Evolutionary conservation across 2,797 vertebrate genomes (phyloP).

Genomic region (Sebastes reedi): DNA sequence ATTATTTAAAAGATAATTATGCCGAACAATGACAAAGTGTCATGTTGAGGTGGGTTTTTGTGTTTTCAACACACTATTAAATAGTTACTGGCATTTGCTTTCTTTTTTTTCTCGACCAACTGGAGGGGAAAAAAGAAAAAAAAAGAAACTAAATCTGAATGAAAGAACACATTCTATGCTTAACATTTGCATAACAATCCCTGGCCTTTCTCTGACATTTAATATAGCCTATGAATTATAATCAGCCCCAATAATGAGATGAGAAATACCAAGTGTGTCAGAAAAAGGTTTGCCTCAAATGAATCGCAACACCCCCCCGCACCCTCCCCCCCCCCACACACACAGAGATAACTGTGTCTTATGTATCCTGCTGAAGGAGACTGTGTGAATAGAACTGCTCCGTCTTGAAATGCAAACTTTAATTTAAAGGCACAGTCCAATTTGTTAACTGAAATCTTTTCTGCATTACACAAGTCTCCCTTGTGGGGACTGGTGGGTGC

Average conservation of each 20-base stretch:
- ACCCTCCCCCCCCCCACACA: not conserved
- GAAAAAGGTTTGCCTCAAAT: constrained; percentile 75
- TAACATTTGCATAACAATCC: constrained; percentile 84
- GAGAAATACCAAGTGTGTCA: constrained; percentile 80
- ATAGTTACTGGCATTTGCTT: constrained; percentile 42
- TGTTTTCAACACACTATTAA: constrained; percentile 38
- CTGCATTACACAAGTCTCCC: not conserved
- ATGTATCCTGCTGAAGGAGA: constrained; percentile 28
- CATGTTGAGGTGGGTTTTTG: constrained; percentile 1
- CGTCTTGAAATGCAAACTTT: constrained; percentile 33
- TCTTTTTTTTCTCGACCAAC: constrained; percentile 15
- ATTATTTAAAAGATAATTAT: constrained; percentile 41
- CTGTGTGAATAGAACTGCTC: constrained; percentile 18
- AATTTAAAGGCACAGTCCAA: constrained; percentile 25
- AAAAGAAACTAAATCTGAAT: constrained; percentile 47
- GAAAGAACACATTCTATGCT: constrained; percentile 75
- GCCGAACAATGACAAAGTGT: constrained; percentile 7
- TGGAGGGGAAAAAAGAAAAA: not conserved
- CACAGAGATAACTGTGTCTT: constrained; percentile 17
- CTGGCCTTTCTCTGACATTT: constrained; percentile 85
- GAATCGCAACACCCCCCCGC: constrained; percentile 28
- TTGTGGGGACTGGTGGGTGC: not conserved
- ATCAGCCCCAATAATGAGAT: constrained; percentile 82
- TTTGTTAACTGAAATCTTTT: constrained; percentile 11
- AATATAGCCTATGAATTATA: constrained; percentile 81